A percentile compares a stretch with the other conserved stretches of the same genome.
Evolutionary conservation across 2,797 vertebrate species (phyloP).

Genomic region (Anguilla marmorata): DNA sequence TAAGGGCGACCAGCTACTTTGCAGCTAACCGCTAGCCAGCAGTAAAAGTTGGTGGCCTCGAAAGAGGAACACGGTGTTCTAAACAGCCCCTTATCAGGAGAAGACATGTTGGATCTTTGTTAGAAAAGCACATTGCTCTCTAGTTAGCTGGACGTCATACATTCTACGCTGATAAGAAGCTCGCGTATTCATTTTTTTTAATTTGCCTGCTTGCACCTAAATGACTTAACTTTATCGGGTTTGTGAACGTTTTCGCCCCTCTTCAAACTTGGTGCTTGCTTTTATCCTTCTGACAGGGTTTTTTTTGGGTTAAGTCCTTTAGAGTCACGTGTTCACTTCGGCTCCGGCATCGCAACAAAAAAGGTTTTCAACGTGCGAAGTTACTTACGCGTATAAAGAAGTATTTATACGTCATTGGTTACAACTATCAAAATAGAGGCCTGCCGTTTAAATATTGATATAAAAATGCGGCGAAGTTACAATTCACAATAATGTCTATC

Average conservation of each 20-base stretch:
- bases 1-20: neutral
- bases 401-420: too few relatives aligned
- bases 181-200: neutral
- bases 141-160: neutral
- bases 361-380: too few relatives aligned
- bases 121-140: neutral
- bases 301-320: neutral
- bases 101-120: constrained; percentile 13
- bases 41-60: neutral
- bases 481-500: too few relatives aligned
- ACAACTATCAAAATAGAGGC: too few relatives aligned
- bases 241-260: neutral
- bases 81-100: neutral
- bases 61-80: neutral
- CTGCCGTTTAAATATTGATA: too few relatives aligned
- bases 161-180: neutral
- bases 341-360: neutral
- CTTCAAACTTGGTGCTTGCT: neutral
- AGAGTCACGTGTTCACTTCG: neutral
- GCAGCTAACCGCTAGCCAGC: neutral
- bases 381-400: too few relatives aligned
- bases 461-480: too few relatives aligned
- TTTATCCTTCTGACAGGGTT: neutral
- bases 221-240: neutral
- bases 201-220: neutral